These are phyloP conservation scores for Uloborus plumipes DNA, from an alignment of 2,888 invertebrate genomes.

Conservation along the genomic window DNA sequence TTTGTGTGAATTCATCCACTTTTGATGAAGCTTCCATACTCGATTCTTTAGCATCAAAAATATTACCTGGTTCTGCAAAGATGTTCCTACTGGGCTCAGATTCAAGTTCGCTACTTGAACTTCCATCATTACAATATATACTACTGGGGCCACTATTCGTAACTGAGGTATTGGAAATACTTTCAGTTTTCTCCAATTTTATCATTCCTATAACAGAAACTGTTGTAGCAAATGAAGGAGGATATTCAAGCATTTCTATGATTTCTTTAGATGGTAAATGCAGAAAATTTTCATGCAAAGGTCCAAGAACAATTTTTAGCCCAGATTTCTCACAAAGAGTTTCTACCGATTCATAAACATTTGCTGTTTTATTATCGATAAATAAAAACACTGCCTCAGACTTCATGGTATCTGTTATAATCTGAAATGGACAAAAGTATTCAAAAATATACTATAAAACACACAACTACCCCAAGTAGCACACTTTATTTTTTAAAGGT, in stretches of 20 bases:
- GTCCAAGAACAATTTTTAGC: conserved; percentile 20
- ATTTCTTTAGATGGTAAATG: too few species aligned
- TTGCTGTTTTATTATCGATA: conserved; percentile 42
- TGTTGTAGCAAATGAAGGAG: neutral
- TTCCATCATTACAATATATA: conserved; percentile 11
- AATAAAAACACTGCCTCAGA: conserved; percentile 38
- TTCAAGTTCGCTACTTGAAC: conserved; percentile 32
- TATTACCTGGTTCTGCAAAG: too few species aligned
- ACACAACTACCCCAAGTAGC: too few species aligned
- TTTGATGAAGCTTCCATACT: too few species aligned
- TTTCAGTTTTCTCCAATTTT: neutral
- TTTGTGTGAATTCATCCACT: conserved; percentile 37
- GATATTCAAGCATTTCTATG: conserved; percentile 21
- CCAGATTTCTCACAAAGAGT: conserved; percentile 22
- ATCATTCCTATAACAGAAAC: conserved; percentile 42
- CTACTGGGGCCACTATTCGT: neutral
- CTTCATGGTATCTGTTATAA: conserved; percentile 15
- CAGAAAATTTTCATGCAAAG: conserved; percentile 13
- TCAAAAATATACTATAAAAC: too few species aligned
- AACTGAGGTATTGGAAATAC: neutral
- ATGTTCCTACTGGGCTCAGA: neutral
- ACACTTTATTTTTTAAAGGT: too few species aligned
- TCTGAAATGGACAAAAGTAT: neutral
- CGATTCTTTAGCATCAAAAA: too few species aligned
- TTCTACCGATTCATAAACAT: conserved; percentile 24